Base-by-base conservation (phyloP, 1,140 invertebrate species). In the Medauroidea extradentata region DNA sequence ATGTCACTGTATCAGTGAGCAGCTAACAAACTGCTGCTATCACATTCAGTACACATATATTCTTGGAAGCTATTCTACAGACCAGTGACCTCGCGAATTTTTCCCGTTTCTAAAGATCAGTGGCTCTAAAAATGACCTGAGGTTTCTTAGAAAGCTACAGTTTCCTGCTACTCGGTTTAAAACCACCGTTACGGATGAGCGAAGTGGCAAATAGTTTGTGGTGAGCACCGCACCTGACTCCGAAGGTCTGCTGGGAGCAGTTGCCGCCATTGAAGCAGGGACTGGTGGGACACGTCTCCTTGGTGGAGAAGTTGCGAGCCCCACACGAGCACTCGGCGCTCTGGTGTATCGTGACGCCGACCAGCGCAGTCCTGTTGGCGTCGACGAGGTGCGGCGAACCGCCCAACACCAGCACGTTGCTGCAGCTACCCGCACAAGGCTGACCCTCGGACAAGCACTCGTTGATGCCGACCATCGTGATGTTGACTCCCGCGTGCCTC, bases 381-480 rank as follows among this genome's bases (percentile, higher is more conserved):
- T 85, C 84, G 14, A 85, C 77, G 46, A 81, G 69, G 29, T 78
- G 75, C 8, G 83, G 82, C 14, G 73, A 11, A 4, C 5, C 29
- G 29, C 29, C 29, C 29, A 50, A 8, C 48, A n/a, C 48, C 3
- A 83, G 67, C 24, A 65, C 74, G 23, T 84, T 87, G 13, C 80
- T 80, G 66, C 86, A 88, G 2, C 84, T 85, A 1, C 79, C 81
- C 67, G 83, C 81, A 66, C 83, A 85, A 8, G 48, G 48, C 27
- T 18, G 21, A 3, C 48, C 48, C 66, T 83, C 81, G 43, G 78
- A 74, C 38, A 85, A 68, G 62, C 86, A 89, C 65, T 87, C 84
- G 66, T 88, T 84, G 52, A 89, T 87, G 27, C 83, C 83, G 4
- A 87, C 83, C 84, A 87, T 85, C 9, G 79, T 81, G 21, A 89